phyloP scores from a whole-genome alignment of 64 coral and sea anemone genomes.

The Hydrozoanthus tunicans region DNA sequence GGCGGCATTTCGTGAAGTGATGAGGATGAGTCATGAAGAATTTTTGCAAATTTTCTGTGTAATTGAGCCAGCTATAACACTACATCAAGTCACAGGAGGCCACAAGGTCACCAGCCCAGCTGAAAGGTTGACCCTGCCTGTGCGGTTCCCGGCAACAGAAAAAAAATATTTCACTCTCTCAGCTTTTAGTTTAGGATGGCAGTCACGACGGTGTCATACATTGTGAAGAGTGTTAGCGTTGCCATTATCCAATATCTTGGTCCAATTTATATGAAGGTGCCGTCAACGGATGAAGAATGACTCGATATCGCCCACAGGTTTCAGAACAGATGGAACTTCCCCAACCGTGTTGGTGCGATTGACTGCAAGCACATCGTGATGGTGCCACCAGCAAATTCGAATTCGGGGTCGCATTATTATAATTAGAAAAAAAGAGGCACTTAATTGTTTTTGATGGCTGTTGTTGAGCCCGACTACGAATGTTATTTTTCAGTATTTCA shows the following conservation, averaged over 20 bases:
- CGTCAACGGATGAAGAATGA: slow-evolving; percentile 36
- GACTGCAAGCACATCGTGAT: slow-evolving; percentile 26
- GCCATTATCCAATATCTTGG: slow-evolving; percentile 13
- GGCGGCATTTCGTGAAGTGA: too few relatives aligned
- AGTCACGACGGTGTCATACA: slow-evolving; percentile 1
- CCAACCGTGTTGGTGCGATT: slow-evolving; percentile 1
- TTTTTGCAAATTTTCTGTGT: too few relatives aligned
- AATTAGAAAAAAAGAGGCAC: too few relatives aligned
- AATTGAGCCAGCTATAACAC: too few relatives aligned
- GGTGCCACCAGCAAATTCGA: not conserved
- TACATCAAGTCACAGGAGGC: too few relatives aligned
- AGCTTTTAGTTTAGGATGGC: not conserved
- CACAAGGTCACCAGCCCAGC: not conserved
- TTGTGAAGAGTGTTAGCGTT: not conserved
- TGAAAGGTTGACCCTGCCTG: not conserved
- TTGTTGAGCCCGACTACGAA: too few relatives aligned
- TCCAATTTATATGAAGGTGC: not conserved
- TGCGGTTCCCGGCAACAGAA: not conserved
- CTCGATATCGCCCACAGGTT: not conserved
- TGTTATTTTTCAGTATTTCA: too few relatives aligned
- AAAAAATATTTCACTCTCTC: not conserved
- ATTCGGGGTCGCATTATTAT: too few relatives aligned
- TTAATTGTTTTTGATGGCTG: too few relatives aligned
- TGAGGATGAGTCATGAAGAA: too few relatives aligned
- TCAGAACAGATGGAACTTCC: slow-evolving; percentile 18